phyloP scores from a whole-genome alignment of 2,888 invertebrate genomes.

The Serrognathus titanus region DNA sequence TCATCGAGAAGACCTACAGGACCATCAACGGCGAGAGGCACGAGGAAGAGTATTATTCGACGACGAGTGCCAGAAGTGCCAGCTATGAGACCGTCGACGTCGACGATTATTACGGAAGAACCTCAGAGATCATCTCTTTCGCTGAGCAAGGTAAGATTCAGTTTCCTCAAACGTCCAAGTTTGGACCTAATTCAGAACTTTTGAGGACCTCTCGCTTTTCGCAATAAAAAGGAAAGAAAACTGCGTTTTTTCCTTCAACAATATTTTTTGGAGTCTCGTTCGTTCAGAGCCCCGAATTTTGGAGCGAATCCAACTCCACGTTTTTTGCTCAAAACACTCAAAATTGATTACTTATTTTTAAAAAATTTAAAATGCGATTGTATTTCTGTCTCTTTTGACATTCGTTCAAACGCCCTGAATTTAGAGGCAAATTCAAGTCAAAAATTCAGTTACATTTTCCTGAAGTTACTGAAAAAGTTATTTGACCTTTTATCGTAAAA shows the following conservation, averaged over 20 bases:
- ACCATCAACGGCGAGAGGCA: constrained; percentile 23
- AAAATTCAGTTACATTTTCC: no score
- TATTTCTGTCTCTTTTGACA: no score
- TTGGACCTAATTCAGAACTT: background rate
- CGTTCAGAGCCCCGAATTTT: no score
- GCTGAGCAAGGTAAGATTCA: constrained; percentile 65
- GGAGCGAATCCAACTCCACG: no score
- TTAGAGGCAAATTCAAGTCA: no score
- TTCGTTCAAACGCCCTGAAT: no score
- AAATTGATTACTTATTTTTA: no score
- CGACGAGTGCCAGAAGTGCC: constrained; percentile 39
- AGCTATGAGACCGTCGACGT: constrained; percentile 50
- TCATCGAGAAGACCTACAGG: constrained; percentile 61
- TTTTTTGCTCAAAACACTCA: no score
- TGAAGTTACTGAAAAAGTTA: no score
- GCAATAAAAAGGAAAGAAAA: background rate
- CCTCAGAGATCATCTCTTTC: constrained; percentile 75
- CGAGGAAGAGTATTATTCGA: constrained; percentile 35
- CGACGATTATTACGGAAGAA: constrained; percentile 72
- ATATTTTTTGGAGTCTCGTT: background rate
- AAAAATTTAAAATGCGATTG: no score
- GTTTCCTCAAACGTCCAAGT: background rate
- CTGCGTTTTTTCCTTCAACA: no score
- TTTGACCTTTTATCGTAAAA: no score
- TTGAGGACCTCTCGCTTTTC: background rate